Conservation (phyloP, 2,113 vertebrate species). For the Empidonax alnorum region DNA sequence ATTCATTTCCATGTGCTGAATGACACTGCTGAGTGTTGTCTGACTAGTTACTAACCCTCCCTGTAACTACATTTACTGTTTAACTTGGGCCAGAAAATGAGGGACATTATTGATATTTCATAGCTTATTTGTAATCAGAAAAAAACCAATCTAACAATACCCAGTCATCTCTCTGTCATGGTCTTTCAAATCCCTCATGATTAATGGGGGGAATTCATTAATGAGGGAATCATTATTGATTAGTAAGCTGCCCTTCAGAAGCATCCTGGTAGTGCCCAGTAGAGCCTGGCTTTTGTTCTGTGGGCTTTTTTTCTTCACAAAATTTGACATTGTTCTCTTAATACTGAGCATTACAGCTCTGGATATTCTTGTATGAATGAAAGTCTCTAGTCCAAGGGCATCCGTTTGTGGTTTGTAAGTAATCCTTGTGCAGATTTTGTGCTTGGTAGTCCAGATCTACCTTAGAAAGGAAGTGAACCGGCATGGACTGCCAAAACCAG, state of each 20-base stretch:
- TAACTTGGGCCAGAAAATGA: not conserved
- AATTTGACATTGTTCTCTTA: not conserved
- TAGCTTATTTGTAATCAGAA: not conserved
- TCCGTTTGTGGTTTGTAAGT: not conserved
- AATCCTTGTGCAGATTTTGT: not conserved
- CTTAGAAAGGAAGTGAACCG: not conserved
- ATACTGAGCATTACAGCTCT: not conserved
- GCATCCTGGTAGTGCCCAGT: not conserved
- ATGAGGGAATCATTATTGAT: not conserved
- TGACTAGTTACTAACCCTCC: not conserved
- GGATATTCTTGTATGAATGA: not conserved
- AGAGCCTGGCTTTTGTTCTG: not conserved
- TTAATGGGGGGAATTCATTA: not conserved
- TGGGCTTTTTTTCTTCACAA: not conserved
- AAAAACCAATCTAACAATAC: not conserved
- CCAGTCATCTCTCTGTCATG: not conserved
- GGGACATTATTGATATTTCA: not conserved
- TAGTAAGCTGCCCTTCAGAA: not conserved
- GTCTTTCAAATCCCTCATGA: not conserved
- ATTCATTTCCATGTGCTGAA: not conserved
- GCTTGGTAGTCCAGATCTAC: not conserved
- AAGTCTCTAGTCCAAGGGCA: not conserved
- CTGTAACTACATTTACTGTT: not conserved
- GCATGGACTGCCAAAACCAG: not conserved
- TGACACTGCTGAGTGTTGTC: not conserved